These are phyloP conservation scores for Cylas formicarius DNA, from an alignment of 1,140 invertebrate genomes.

Conservation along the genomic window DNA sequence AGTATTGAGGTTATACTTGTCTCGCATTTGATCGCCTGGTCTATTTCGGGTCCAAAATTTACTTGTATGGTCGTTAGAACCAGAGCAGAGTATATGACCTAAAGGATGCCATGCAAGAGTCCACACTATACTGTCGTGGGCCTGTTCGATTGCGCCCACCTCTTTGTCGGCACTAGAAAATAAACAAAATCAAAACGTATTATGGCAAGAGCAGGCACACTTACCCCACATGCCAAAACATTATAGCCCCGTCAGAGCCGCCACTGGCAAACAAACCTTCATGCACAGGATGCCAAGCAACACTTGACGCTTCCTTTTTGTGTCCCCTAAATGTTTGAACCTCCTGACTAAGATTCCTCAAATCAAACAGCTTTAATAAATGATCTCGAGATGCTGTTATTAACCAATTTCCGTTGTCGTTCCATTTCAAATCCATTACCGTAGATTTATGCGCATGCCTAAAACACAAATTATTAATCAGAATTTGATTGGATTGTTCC, in stretches of 20 bases:
- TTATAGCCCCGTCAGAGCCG: constrained; percentile 93
- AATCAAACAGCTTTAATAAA: constrained; percentile 95
- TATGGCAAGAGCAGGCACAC: constrained; percentile 17
- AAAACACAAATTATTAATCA: constrained; percentile 30
- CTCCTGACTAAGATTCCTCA: constrained; percentile 89
- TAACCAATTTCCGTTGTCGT: constrained; percentile 98
- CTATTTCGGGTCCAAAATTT: constrained; percentile 99
- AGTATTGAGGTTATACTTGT: constrained; percentile 95
- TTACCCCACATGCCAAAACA: constrained; percentile 98
- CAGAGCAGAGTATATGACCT: constrained; percentile 96
- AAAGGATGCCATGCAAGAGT: constrained; percentile 98
- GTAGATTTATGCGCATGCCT: constrained; percentile 98
- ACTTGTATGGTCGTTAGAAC: constrained; percentile 95
- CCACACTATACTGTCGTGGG: constrained; percentile 99
- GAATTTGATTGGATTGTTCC: background rate
- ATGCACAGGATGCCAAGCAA: constrained; percentile 97
- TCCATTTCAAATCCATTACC: constrained; percentile 99
- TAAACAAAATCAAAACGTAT: constrained; percentile 6
- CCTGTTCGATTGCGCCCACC: constrained; percentile 94
- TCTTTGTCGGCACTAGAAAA: constrained; percentile 89
- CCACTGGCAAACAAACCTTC: constrained; percentile 94
- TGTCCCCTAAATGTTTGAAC: constrained; percentile 96
- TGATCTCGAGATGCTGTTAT: constrained; percentile 98
- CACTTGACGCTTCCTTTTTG: constrained; percentile 96
- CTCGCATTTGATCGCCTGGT: constrained; percentile 95